Percentiles rank a stretch among this genome's conserved stretches.
Conservation (phyloP, 2,797 vertebrate genomes). For the Oceanodroma leucorhoa region DNA sequence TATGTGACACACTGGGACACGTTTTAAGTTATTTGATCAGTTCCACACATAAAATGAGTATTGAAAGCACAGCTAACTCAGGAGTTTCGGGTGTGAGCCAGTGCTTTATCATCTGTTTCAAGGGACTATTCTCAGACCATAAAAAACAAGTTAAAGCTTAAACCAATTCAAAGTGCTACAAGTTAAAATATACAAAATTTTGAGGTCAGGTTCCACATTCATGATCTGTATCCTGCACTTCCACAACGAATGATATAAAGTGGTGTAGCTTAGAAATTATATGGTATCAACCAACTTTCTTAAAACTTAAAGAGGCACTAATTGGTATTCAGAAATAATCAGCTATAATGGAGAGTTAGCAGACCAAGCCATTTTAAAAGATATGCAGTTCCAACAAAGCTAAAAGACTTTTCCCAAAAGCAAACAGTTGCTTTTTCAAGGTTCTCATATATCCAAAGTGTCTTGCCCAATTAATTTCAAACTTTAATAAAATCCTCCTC, state of each 20-base stretch:
- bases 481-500: conserved; percentile 42
- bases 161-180: not conserved
- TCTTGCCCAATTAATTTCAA: conserved; percentile 35
- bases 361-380: not conserved
- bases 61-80: not conserved
- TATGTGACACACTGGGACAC: fast-evolving
- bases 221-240: not conserved
- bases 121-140: not conserved
- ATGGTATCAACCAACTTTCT: not conserved
- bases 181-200: not conserved
- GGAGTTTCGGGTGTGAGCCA: not conserved
- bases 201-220: not conserved
- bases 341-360: not conserved
- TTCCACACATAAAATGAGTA: not conserved
- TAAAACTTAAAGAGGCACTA: not conserved
- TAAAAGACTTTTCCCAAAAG: conserved; percentile 8
- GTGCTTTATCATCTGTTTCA: not conserved
- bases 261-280: not conserved
- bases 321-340: not conserved
- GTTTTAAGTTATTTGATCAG: not conserved
- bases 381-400: not conserved
- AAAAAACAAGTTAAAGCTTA: not conserved
- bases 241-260: not conserved
- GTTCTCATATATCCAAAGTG: not conserved
- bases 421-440: not conserved